Evolutionary conservation across 1,140 invertebrate genomes (phyloP), one percentile per base, ranked within the genome.

Genomic region (Drosophila tristis): DNA sequence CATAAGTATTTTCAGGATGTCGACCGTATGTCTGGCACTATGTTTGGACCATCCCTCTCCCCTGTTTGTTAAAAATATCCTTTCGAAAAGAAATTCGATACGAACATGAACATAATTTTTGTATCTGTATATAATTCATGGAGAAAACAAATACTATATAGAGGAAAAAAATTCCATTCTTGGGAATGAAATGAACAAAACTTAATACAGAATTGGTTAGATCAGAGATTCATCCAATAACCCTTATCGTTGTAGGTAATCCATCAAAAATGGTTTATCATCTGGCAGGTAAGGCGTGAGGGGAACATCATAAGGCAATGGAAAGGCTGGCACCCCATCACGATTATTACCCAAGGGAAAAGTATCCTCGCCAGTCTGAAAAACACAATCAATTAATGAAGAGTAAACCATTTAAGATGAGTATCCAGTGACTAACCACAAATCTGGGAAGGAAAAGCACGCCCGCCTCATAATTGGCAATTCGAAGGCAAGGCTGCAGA

Each of bases 381-480:
- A 80, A 8, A 23, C 42, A 43, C 2, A 5, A 23, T 31, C 4
- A 31, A 47, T 3, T 13, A 16, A 1, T 9, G 13, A n/a, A 16
- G 15, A 25, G 23, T 0, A 0, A 25, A 4, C 25, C 0, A 2
- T 3, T 31, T 9, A 31, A n/a, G 20, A 8, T 1, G 29, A 11
- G 0, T 29, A 35, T 9, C 31, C 15, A 4, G 0, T 0, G 43
- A 94, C 94, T 94, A 93, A 97, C 97, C 91, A 98, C 94, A 91
- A 96, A 95, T 91, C 95, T 94, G 0, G 98, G 98, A 48, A 99
- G 76, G 80, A 98, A 97, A 8, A 99, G 85, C 8, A 99, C 96
- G 0, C 98, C 98, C 23, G 96, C 95, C 93, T 99, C 98, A 91
- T 98, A 99, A 47, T 96, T 98, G 89, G 96, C 94, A 2, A 98